Base-by-base conservation (phyloP, 2,888 invertebrate genomes). In the Schizaphis graminum region DNA sequence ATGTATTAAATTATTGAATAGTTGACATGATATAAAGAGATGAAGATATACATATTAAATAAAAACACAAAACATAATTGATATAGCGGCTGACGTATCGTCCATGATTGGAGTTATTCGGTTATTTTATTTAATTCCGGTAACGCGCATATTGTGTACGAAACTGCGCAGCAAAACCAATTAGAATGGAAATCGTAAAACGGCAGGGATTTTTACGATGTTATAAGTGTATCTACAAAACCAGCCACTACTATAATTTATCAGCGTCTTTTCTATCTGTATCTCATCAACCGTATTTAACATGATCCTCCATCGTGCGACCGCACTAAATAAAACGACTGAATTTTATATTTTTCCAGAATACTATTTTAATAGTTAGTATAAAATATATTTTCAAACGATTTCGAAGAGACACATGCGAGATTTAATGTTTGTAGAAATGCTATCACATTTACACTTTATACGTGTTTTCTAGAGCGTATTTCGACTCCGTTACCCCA, bases 371-470 rank as follows among this genome's bases (percentile, higher is more conserved):
- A 90, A 90, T n/a, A 47, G 61, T 90, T 24, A 47, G 61, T 85
- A 26, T 67, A n/a, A 61, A 53, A 53, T 53, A 90, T 67, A 67
- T 35, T 67, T 49, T 67, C 24, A 67, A 90, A 49, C 47, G 44
- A 90, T 67, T 90, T 90, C n/a, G 90, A 13, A 5, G 90, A 49
- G 67, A 77, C 24, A 67, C 61, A 11, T 26, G 28, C 44, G 67
- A 21, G n/a, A 47, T 89, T 89, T 67, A 47, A 90, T 57, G 89
- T 90, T 77, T 67, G 13, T 44, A 47, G 24, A 57, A 91, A 91
- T 41, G 11, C 35, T 21, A 21, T 85, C 44, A 4, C 84, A 28
- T 85, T 85, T n/a, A 91, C 85, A 44, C 56, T 57, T 86, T 41
- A 85, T 56, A 57, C 77, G 77, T 77, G 77, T 47, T 85, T 86